phyloP scores from a whole-genome alignment of 2,797 vertebrate genomes.

The Macroramphosus scolopax region DNA sequence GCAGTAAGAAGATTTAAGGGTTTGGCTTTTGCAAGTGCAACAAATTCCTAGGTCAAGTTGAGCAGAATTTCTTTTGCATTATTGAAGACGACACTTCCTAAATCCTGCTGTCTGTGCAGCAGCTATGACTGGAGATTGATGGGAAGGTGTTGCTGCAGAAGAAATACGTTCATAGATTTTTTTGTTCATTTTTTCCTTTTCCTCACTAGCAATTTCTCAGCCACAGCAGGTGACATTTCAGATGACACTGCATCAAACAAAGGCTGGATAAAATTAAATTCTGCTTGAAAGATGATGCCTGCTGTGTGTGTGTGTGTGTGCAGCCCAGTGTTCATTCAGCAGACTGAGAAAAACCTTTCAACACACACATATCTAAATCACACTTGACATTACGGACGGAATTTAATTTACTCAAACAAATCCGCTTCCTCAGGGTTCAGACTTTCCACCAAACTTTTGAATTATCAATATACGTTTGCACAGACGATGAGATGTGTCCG shows the following conservation, averaged over 20 bases:
- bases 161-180: constrained; percentile 44
- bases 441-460: constrained; percentile 39
- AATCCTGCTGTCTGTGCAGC: constrained; percentile 34
- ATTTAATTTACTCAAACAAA: constrained; percentile 33
- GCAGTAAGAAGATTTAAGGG: constrained; percentile 4
- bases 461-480: constrained; percentile 31
- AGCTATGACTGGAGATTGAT: constrained; percentile 34
- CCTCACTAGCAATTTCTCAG: constrained; percentile 50
- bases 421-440: constrained; percentile 10
- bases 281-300: constrained; percentile 3
- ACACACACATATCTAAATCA: constrained; percentile 25
- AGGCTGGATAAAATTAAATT: constrained; percentile 27
- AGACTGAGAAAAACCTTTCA: constrained; percentile 10
- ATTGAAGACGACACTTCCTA: constrained; percentile 49
- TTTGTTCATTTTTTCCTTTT: constrained; percentile 8
- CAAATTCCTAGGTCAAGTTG: constrained; percentile 28
- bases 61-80: constrained; percentile 45
- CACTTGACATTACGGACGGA: constrained; percentile 14
- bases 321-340: constrained; percentile 10
- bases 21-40: constrained; percentile 16
- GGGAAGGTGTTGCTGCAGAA: constrained; percentile 22
- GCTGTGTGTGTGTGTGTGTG: constrained; percentile 5
- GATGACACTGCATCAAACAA: constrained; percentile 36
- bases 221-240: constrained; percentile 32
- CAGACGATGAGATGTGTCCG: too few species aligned